Evolutionary conservation across 2,113 vertebrate genomes (phyloP).

Genomic region (Mastomys coucha): DNA sequence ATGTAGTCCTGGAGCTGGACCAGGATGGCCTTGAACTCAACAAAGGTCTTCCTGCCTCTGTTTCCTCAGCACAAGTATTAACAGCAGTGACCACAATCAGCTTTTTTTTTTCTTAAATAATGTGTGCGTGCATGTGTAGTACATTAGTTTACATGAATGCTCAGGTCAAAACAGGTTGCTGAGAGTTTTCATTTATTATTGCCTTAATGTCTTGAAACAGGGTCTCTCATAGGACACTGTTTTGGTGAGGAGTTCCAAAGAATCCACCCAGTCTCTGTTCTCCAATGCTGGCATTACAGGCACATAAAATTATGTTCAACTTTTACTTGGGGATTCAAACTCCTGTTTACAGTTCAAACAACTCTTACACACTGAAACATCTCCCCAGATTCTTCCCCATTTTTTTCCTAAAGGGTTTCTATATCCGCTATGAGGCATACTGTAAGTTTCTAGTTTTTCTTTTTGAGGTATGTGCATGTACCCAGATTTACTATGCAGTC

Average conservation of each 20-base stretch:
- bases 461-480: neutral
- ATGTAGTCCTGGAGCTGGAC: neutral
- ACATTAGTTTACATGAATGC: neutral
- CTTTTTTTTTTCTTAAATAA: neutral
- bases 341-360: neutral
- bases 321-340: neutral
- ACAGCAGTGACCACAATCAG: neutral
- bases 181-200: neutral
- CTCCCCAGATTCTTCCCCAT: neutral
- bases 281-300: neutral
- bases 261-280: neutral
- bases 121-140: neutral
- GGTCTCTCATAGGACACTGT: neutral
- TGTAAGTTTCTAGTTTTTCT: neutral
- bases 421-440: neutral
- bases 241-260: neutral
- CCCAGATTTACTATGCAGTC: neutral
- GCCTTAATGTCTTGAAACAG: neutral
- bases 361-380: neutral
- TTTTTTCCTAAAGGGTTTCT: neutral
- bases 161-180: neutral
- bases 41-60: neutral
- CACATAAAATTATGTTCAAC: neutral
- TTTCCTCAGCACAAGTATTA: neutral
- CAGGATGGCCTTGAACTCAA: neutral